Percentiles rank a stretch among this genome's conserved stretches.
phyloP scores from a whole-genome alignment of 2,888 invertebrate species.

The Gastrophysa polygoni region DNA sequence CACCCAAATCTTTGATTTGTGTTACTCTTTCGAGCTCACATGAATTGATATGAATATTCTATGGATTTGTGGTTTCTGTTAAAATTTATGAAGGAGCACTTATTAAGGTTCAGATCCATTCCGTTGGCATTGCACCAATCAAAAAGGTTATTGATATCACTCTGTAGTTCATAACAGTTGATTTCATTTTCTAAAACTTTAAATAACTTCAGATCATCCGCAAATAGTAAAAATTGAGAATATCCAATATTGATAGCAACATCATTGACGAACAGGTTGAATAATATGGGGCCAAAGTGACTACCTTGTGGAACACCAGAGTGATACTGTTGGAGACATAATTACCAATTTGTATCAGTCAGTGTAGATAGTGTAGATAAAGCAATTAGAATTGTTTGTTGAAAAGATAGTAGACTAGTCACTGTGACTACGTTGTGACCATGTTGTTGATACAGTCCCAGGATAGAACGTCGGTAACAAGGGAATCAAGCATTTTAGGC shows the following conservation, averaged over 20 bases:
- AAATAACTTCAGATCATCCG: background rate
- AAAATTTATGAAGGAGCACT: conserved; percentile 5
- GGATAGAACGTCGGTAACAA: too few relatives aligned
- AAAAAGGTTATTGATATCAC: background rate
- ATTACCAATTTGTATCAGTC: too few relatives aligned
- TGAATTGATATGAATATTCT: background rate
- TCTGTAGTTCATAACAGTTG: background rate
- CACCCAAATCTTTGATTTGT: conserved; percentile 4
- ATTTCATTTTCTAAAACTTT: background rate
- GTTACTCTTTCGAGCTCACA: background rate
- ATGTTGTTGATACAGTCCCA: too few relatives aligned
- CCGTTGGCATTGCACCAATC: background rate
- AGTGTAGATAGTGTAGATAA: too few relatives aligned
- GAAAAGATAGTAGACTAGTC: too few relatives aligned
- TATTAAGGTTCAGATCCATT: background rate
- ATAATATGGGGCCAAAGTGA: background rate
- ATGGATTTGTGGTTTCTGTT: background rate
- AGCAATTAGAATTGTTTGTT: too few relatives aligned
- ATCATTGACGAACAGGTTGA: background rate
- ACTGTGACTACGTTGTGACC: too few relatives aligned
- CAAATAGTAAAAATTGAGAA: background rate
- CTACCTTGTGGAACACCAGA: background rate
- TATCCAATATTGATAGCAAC: background rate
- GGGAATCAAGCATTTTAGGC: too few relatives aligned
- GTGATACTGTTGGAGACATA: too few relatives aligned